A percentile compares a stretch with the other conserved stretches of the same genome.
Evolutionary conservation across 1,140 invertebrate species (phyloP).

Genomic region (Procambarus clarkii): DNA sequence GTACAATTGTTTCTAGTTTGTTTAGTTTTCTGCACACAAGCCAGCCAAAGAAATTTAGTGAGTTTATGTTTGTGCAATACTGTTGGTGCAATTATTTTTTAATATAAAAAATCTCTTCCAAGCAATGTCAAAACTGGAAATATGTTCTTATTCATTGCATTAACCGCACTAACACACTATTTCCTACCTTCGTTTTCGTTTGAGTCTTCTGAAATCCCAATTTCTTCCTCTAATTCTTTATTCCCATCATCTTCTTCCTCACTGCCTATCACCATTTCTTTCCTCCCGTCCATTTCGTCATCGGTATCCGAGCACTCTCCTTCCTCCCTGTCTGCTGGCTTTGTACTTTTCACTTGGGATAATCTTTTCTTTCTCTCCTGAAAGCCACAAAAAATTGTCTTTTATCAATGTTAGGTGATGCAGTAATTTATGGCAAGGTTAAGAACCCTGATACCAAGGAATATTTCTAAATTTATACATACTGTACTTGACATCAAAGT

Average conservation of each 20-base stretch:
- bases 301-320: neutral
- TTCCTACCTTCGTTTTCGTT: neutral
- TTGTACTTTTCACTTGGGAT: neutral
- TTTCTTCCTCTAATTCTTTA: neutral
- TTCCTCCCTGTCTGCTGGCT: neutral
- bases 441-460: too few species aligned
- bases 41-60: too few species aligned
- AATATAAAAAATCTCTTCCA: too few species aligned
- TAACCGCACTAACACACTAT: neutral
- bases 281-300: neutral
- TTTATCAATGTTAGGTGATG: neutral
- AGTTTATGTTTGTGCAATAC: too few species aligned
- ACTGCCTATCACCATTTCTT: neutral
- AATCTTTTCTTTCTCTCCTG: neutral
- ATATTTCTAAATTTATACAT: too few species aligned
- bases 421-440: too few species aligned
- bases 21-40: too few species aligned
- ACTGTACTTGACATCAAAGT: too few species aligned
- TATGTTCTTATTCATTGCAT: too few species aligned
- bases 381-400: neutral
- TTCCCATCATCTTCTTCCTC: neutral
- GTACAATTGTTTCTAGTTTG: too few species aligned
- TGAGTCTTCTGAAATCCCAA: neutral
- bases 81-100: too few species aligned
- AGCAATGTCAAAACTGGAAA: too few species aligned